These are phyloP conservation scores for Hirudo medicinalis DNA, from an alignment of 1,140 invertebrate genomes.

Conservation along the genomic window DNA sequence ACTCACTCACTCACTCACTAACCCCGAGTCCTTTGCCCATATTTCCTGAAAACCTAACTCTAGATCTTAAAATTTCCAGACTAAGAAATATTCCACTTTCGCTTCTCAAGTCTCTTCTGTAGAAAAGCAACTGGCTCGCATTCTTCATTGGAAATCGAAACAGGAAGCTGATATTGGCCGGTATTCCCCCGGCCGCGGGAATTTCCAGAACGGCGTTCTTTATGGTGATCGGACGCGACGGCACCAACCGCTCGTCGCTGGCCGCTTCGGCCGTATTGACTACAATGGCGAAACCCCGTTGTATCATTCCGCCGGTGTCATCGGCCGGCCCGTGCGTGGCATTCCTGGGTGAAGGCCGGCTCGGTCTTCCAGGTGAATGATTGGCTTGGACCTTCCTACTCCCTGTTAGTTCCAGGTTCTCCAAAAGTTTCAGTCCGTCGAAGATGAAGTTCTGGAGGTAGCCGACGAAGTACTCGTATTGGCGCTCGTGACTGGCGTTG, in stretches of 20 bases:
- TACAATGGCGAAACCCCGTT: too few species aligned
- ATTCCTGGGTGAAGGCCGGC: background rate
- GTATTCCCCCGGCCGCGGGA: background rate
- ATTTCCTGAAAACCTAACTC: too few species aligned
- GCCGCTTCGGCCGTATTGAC: background rate
- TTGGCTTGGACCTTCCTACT: background rate
- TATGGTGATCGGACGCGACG: background rate
- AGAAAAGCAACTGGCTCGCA: background rate
- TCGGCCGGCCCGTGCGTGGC: background rate
- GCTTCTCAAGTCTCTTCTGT: background rate
- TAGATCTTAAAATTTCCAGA: too few species aligned
- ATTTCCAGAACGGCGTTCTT: background rate
- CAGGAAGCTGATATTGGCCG: background rate
- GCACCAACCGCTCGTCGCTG: background rate
- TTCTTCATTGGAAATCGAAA: background rate
- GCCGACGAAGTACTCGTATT: constrained; percentile 28
- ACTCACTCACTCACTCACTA: constrained; percentile 10
- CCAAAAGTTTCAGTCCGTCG: constrained; percentile 27
- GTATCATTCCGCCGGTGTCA: background rate
- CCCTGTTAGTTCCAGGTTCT: constrained; percentile 2
- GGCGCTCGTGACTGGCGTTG: background rate
- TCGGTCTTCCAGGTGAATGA: background rate
- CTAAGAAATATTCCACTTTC: too few species aligned
- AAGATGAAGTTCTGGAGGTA: constrained; percentile 32
- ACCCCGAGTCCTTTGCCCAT: background rate